Conservation (phyloP, 1,140 invertebrate genomes). For the Probaryconus sp. region DNA sequence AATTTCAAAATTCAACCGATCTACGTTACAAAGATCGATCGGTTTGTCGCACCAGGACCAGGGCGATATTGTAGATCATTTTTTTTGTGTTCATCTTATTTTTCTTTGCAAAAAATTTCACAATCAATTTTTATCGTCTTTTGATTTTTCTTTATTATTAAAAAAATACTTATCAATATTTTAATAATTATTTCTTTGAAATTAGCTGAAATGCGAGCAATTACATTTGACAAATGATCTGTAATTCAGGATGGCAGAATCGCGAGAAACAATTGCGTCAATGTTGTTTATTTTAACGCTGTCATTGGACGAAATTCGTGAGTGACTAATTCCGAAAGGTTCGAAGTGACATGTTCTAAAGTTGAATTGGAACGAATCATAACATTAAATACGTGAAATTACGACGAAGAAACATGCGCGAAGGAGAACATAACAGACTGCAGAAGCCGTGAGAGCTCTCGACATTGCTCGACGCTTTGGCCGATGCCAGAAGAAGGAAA, state of each 20-base stretch:
- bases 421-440: conserved; percentile 55
- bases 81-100: too few relatives aligned
- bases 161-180: too few relatives aligned
- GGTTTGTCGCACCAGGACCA: conserved; percentile 23
- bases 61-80: conserved; percentile 11
- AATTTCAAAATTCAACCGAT: conserved; percentile 37
- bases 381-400: conserved; percentile 57
- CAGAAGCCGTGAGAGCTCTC: conserved; percentile 69
- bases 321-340: conserved; percentile 11
- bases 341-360: conserved; percentile 14
- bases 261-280: conserved; percentile 11
- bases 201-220: too few relatives aligned
- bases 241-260: too few relatives aligned
- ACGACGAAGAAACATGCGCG: conserved; percentile 43
- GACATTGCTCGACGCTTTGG: conserved; percentile 72
- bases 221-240: too few relatives aligned
- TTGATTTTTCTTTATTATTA: too few relatives aligned
- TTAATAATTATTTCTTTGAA: too few relatives aligned
- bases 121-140: neutral
- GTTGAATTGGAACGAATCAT: conserved; percentile 54
- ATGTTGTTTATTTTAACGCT: conserved; percentile 18
- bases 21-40: conserved; percentile 56
- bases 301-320: conserved; percentile 11
- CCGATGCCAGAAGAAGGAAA: conserved; percentile 69
- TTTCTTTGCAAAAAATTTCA: neutral